Percentiles rank a stretch among this genome's conserved stretches.
Conservation (phyloP, 2,113 vertebrate species). For the Martes martes region DNA sequence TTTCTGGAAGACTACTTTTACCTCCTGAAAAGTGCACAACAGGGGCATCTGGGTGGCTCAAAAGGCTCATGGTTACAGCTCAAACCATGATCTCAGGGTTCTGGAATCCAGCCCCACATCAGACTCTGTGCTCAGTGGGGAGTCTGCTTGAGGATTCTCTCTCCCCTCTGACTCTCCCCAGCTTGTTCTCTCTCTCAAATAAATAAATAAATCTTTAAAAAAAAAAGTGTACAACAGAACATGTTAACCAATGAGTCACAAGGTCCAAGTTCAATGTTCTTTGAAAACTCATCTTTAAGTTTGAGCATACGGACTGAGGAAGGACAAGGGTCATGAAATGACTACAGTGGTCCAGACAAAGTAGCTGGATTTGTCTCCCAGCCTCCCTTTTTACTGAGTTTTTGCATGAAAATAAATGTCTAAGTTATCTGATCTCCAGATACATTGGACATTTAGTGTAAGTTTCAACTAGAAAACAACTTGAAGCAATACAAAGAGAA, state of each 20-base stretch:
- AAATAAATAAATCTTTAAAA: neutral
- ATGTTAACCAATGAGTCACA: slow-evolving; percentile 9
- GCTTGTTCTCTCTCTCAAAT: neutral
- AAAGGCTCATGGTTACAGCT: neutral
- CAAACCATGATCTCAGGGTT: neutral
- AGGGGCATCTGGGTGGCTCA: neutral
- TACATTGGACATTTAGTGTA: neutral
- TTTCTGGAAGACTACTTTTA: neutral
- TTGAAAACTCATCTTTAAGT: neutral
- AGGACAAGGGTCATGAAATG: neutral
- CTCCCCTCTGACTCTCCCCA: neutral
- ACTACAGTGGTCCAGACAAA: neutral
- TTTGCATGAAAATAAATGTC: neutral
- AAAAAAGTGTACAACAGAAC: neutral
- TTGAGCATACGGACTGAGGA: neutral
- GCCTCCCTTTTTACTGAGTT: neutral
- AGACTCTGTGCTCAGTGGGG: neutral
- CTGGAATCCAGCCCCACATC: neutral
- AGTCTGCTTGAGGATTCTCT: neutral
- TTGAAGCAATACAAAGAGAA: neutral
- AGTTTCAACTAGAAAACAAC: neutral
- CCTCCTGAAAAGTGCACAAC: neutral
- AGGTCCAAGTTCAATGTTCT: neutral
- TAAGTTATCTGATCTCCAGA: neutral
- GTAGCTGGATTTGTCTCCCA: neutral